These are phyloP conservation scores for Latrodectus elegans DNA, from an alignment of 2,888 invertebrate genomes.

Conservation along the genomic window DNA sequence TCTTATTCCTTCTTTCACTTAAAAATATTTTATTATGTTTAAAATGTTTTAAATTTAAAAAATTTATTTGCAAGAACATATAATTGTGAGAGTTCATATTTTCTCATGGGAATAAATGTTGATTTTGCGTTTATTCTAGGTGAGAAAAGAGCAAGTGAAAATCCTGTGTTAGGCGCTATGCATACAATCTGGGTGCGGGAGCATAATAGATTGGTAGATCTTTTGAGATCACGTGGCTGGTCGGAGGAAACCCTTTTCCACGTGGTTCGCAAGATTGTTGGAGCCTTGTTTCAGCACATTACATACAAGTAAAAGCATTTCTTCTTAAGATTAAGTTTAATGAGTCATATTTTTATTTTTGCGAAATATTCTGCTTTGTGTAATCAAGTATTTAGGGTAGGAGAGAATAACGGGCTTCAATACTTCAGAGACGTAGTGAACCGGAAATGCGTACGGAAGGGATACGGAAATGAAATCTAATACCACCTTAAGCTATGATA, in stretches of 20 bases:
- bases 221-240: slow-evolving; percentile 88
- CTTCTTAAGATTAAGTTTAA: background rate
- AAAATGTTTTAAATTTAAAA: too few species aligned
- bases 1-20: too few species aligned
- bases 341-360: too few species aligned
- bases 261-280: slow-evolving; percentile 74
- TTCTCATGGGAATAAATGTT: background rate
- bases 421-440: too few species aligned
- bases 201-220: slow-evolving; percentile 89
- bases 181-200: slow-evolving; percentile 92
- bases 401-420: too few species aligned
- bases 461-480: too few species aligned
- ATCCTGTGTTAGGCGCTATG: slow-evolving; percentile 90
- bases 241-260: slow-evolving; percentile 93
- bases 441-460: too few species aligned
- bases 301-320: slow-evolving; percentile 72
- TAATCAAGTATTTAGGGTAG: too few species aligned
- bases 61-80: too few species aligned
- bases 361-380: too few species aligned
- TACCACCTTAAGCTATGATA: too few species aligned
- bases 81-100: background rate
- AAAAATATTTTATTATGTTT: too few species aligned
- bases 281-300: slow-evolving; percentile 75
- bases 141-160: slow-evolving; percentile 93
- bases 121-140: slow-evolving; percentile 76